Base-by-base conservation (phyloP, 2,888 invertebrate genomes). In the Caenorhabditis afra region DNA sequence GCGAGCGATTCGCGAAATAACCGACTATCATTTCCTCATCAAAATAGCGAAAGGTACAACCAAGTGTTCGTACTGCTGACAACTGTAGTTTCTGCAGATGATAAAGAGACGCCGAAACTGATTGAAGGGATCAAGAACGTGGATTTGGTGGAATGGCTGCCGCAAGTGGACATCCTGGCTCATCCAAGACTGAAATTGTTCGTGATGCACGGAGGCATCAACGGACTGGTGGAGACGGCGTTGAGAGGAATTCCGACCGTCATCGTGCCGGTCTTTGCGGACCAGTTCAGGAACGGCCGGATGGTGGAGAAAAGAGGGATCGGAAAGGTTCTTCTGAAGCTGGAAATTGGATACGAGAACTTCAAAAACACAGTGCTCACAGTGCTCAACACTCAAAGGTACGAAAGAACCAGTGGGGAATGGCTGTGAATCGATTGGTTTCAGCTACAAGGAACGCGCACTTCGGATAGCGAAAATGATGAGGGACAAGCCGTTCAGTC, bases 161-260 rank as follows among this genome's bases (percentile, higher is more conserved):
- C 88, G 14, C 89, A 89, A 76, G 81, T 80, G 11, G 89, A 88
- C 67, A 50, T 89, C n/a, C 68, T 89, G 10, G 87, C 79, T 1
- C 87, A 89, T 74, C 87, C 88, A 8, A 67, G 85, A 10, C 58
- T 88, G 11, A 79, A 83, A 20, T 79, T 89, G 16, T 89, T 89
- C 73, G 85, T 89, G 20, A 87, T 86, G 80, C 89, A 89, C 66
- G 87, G 87, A 11, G 89, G 89, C 22, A 79, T 87, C 73, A 89
- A 89, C 61, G 85, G 87, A 18, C 61, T 90, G 10, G 67, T 89
- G 11, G 89, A 89, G 70, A 83, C 87, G 4, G 83, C 86, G 1
- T 81, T 86, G 39, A 83, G 81, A 10, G 87, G 82, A n/a, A 86
- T 88, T 20, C 89, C 89, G 0, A 77, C 87, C 10, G 79, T 90